These are phyloP conservation scores for Ichneumon xanthorius DNA, from an alignment of 2,888 invertebrate species.

Conservation along the genomic window DNA sequence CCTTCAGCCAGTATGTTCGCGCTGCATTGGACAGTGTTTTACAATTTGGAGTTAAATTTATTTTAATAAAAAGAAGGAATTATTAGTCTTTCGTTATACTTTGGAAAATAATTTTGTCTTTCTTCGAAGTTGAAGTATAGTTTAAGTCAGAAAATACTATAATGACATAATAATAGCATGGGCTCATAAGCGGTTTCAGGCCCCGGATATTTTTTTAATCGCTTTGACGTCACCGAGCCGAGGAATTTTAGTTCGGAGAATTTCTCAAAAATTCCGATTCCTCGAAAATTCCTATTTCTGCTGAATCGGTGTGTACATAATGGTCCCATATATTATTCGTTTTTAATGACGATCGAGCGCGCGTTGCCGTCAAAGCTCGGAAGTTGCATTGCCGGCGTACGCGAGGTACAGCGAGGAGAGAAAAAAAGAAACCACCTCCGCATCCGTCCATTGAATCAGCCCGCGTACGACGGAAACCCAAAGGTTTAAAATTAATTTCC, in stretches of 20 bases:
- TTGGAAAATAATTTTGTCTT: no score
- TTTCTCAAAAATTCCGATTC: background rate
- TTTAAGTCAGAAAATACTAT: background rate
- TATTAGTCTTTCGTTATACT: no score
- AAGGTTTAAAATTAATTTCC: background rate
- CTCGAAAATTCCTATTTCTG: no score
- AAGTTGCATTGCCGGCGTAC: background rate
- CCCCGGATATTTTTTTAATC: background rate
- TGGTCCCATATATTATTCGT: background rate
- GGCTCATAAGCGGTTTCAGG: background rate
- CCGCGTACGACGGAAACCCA: background rate
- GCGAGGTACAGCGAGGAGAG: background rate
- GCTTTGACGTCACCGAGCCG: background rate
- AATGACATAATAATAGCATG: background rate
- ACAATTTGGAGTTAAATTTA: no score
- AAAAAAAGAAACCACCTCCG: background rate
- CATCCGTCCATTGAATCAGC: background rate
- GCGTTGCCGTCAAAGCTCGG: background rate
- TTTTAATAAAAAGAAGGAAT: no score
- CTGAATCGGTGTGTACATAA: background rate
- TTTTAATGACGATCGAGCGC: constrained; percentile 11
- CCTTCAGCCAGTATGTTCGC: no score
- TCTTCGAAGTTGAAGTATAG: no score
- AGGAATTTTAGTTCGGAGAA: background rate
- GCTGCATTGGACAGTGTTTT: no score